A percentile compares a stretch with the other conserved stretches of the same genome.
These are phyloP conservation scores for Elephas maximus DNA, from an alignment of 2,113 vertebrate species.

Conservation along the genomic window DNA sequence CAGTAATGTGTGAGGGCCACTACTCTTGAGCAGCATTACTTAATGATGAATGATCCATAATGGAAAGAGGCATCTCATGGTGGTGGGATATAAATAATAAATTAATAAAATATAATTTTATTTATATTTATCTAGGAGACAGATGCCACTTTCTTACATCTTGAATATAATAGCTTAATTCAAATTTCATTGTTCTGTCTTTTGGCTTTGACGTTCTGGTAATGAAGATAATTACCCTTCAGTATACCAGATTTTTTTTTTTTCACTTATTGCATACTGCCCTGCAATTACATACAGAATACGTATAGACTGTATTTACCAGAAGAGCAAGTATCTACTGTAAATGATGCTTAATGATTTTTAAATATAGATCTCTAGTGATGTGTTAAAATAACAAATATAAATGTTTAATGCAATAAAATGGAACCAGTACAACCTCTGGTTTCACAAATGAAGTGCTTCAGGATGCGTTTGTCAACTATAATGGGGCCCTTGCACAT, in stretches of 20 bases:
- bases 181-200: neutral
- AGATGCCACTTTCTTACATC: neutral
- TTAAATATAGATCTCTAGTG: constrained; percentile 64
- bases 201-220: neutral
- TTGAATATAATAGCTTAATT: constrained; percentile 18
- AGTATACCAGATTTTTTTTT: constrained; percentile 22
- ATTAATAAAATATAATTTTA: constrained; percentile 1
- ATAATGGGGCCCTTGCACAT: neutral
- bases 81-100: constrained; percentile 24
- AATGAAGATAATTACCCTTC: neutral
- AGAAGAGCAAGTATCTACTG: constrained; percentile 1
- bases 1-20: neutral
- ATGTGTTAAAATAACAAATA: constrained; percentile 45
- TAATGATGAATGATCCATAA: neutral
- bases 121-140: neutral
- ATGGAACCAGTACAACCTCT: constrained; percentile 80
- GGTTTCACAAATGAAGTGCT: constrained; percentile 86
- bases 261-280: neutral
- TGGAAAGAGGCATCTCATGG: neutral
- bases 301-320: constrained; percentile 35
- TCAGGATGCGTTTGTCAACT: constrained; percentile 49
- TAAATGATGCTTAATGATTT: constrained; percentile 50
- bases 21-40: neutral
- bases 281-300: neutral
- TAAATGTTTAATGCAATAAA: constrained; percentile 1